phyloP scores from a whole-genome alignment of 1,140 invertebrate species.

The Vollenhovia emeryi region DNA sequence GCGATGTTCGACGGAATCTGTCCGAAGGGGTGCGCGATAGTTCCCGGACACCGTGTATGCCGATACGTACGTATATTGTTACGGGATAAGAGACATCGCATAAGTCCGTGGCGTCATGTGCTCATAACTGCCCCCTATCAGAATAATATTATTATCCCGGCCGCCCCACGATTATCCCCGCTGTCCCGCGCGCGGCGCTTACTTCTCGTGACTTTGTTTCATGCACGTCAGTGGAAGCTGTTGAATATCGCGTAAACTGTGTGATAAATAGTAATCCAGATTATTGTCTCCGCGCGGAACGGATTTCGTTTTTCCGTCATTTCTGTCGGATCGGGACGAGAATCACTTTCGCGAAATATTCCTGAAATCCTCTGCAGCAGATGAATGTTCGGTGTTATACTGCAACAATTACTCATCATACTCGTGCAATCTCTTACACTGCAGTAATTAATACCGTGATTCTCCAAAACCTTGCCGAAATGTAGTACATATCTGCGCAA shows the following conservation, averaged over 20 bases:
- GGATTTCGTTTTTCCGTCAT: constrained; percentile 68
- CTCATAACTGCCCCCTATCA: constrained; percentile 81
- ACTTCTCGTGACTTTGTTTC: constrained; percentile 58
- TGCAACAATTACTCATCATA: constrained; percentile 6
- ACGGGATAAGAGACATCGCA: constrained; percentile 79
- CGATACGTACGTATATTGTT: constrained; percentile 70
- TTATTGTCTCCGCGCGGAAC: constrained; percentile 45
- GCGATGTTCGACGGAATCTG: not conserved
- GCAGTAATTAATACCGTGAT: not conserved
- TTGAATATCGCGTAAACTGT: constrained; percentile 63
- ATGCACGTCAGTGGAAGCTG: constrained; percentile 60
- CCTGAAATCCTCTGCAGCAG: not conserved
- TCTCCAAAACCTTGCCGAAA: not conserved
- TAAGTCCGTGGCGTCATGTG: constrained; percentile 81
- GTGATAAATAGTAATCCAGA: constrained; percentile 61
- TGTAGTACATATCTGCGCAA: not conserved
- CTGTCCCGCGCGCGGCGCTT: constrained; percentile 42
- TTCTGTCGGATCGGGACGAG: constrained; percentile 62
- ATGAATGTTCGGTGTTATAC: not conserved
- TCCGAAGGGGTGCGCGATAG: not conserved
- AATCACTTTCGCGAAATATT: constrained; percentile 26
- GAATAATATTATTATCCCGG: constrained; percentile 80
- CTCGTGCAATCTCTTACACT: not conserved
- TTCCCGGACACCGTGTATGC: constrained; percentile 32
- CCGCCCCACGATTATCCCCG: constrained; percentile 67